These are phyloP conservation scores for Galerucella pusilla DNA, from an alignment of 2,888 invertebrate species.

Conservation along the genomic window DNA sequence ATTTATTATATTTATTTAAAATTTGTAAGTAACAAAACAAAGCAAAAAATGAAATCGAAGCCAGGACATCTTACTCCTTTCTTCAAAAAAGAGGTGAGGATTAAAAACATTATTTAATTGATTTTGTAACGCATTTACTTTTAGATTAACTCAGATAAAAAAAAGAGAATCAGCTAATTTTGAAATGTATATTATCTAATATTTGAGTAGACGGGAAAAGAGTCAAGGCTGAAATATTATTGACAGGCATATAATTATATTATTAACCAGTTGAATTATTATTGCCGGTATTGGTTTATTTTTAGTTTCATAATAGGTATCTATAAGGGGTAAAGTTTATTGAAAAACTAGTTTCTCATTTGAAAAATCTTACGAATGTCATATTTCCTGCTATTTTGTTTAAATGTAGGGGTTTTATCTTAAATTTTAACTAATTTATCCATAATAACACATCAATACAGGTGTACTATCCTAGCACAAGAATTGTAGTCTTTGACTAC, in stretches of 20 bases:
- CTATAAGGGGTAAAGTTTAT: not conserved
- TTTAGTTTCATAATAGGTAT: not conserved
- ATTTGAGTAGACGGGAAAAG: constrained; percentile 7
- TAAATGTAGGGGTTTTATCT: too few species aligned
- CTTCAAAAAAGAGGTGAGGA: constrained; percentile 28
- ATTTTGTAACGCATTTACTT: not conserved
- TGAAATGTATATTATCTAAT: not conserved
- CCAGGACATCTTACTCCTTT: constrained; percentile 13
- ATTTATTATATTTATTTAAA: constrained; percentile 13
- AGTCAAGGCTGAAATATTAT: constrained; percentile 29
- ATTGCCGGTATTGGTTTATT: not conserved
- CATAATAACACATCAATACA: too few species aligned
- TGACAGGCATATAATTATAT: constrained; percentile 12
- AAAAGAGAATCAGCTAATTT: not conserved
- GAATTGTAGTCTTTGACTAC: too few species aligned
- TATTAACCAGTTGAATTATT: constrained; percentile 10
- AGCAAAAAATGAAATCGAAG: constrained; percentile 25
- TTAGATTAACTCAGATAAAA: not conserved
- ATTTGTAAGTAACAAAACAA: not conserved
- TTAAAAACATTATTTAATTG: not conserved
- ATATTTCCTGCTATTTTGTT: not conserved
- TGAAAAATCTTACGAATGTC: not conserved
- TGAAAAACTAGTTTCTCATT: too few species aligned
- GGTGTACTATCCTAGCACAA: too few species aligned
- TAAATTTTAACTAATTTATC: too few species aligned